Base-by-base conservation (phyloP, 2,888 invertebrate species). In the Labia minor region DNA sequence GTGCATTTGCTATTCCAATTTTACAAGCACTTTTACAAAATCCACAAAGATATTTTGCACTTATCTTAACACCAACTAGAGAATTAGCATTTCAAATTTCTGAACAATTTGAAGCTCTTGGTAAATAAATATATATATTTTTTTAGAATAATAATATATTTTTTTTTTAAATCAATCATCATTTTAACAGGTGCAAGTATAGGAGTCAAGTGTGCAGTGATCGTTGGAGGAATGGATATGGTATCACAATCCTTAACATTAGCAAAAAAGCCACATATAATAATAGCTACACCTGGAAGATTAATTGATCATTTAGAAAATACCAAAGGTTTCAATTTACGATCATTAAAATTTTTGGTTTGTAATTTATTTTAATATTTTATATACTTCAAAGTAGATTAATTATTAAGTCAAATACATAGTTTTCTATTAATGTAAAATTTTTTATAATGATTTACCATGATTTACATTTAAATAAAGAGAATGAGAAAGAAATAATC, bases 221-320 rank as follows among this genome's bases (percentile, higher is more conserved):
- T 99, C 74, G 98, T 99, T 1, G 99, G 99, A 63, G 99, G 99
- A 0, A 95, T 98, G 86, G 98, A 99, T 75, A 97, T 97, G 95
- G 90, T 93, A 75, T 88, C 94, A 0, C 99, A 99, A 76, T 86
- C 94, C 0, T 79, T 97, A 68, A 84, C 88, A 73, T 79, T 99
- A 64, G 93, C 94, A 0, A 97, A 95, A 77, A 95, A 97, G 73
- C 99, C 99, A 0, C 99, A 99, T 76, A 88, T 99, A 72, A 85
- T 99, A 69, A 92, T 99, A 61, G 97, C 97, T 0, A 99, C 99
- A 0, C 98, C 98, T 0, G 98, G 98, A 6, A 81, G 98, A 70
- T 80, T 98, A 63, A 88, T 97, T 0, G 97, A 98, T 78, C 99
- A 99, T 78, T 81, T 99, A 65, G 94, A 97, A 77, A 97, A 98